Percentiles rank a stretch among this genome's conserved stretches.
These are phyloP conservation scores for Andrena haemorrhoa DNA, from an alignment of 2,888 invertebrate genomes.

Conservation along the genomic window DNA sequence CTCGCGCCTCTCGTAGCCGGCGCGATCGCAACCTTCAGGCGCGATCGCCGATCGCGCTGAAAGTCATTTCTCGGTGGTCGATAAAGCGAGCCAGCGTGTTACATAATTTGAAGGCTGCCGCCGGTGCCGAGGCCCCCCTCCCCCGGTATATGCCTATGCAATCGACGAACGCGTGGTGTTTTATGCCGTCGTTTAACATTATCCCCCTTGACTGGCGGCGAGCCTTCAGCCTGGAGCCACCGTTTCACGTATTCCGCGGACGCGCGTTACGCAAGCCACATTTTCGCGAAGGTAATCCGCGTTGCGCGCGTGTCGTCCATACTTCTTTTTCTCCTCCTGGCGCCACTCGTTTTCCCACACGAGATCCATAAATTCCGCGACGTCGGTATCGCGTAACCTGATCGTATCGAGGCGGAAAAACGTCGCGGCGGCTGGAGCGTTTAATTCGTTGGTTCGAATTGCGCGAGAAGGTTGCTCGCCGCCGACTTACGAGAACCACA, in stretches of 20 bases:
- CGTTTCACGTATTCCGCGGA: slow-evolving; percentile 22
- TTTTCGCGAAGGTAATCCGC: slow-evolving; percentile 44
- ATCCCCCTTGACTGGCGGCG: slow-evolving; percentile 29
- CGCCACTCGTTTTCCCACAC: slow-evolving; percentile 25
- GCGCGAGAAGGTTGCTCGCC: neutral
- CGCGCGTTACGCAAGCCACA: slow-evolving; percentile 37
- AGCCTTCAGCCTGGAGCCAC: neutral
- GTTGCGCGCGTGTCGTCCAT: slow-evolving; percentile 4
- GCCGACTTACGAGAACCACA: neutral
- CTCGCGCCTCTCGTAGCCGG: neutral
- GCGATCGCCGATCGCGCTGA: slow-evolving; percentile 50
- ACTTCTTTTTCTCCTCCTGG: slow-evolving; percentile 21
- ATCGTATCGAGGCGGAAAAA: neutral
- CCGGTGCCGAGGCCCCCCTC: neutral
- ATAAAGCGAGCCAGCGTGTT: slow-evolving; percentile 27
- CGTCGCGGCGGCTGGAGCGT: neutral
- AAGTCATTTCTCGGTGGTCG: slow-evolving; percentile 46
- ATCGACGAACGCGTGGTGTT: slow-evolving; percentile 30
- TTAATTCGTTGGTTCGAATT: slow-evolving; percentile 22
- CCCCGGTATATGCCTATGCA: slow-evolving; percentile 38
- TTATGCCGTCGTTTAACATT: slow-evolving; percentile 47
- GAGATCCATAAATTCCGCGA: neutral
- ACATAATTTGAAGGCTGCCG: slow-evolving; percentile 55
- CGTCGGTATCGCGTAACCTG: slow-evolving; percentile 1
- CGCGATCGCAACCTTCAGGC: slow-evolving; percentile 16